A percentile compares a stretch with the other conserved stretches of the same genome.
phyloP scores from a whole-genome alignment of 2,113 vertebrate genomes.

The Tretioscincus oriximinensis region DNA sequence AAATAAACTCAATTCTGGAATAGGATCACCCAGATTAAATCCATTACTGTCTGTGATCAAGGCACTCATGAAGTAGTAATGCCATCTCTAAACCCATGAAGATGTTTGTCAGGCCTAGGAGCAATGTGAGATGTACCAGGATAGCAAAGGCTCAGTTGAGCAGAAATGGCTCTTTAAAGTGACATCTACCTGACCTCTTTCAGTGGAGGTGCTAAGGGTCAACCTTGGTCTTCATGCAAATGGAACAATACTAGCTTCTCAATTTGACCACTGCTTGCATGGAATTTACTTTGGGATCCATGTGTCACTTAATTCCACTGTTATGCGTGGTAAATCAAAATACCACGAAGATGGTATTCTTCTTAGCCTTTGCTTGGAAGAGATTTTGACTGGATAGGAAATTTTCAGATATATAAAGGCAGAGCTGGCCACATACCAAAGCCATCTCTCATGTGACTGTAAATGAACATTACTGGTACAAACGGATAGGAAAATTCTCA shows the following conservation, averaged over 20 bases:
- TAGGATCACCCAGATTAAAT: too few species aligned
- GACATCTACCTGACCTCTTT: background rate
- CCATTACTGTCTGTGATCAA: background rate
- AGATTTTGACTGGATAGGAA: constrained; percentile 5
- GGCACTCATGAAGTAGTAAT: too few species aligned
- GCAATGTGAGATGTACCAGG: background rate
- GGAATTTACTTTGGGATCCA: background rate
- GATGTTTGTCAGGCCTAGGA: background rate
- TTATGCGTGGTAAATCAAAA: background rate
- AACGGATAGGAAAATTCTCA: constrained; percentile 46
- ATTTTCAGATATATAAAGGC: constrained; percentile 1
- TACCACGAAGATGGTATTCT: background rate
- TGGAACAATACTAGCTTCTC: background rate
- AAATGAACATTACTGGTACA: constrained; percentile 61
- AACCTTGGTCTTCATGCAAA: background rate
- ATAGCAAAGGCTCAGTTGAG: background rate
- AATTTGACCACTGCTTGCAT: background rate
- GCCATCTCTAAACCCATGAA: too few species aligned
- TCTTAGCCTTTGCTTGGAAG: constrained; percentile 20
- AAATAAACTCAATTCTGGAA: too few species aligned
- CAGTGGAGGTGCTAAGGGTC: background rate
- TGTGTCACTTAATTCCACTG: background rate
- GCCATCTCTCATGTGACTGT: constrained; percentile 53
- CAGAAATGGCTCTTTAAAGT: background rate
- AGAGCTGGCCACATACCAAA: constrained; percentile 58